A percentile compares a stretch with the other conserved stretches of the same genome.
These are phyloP conservation scores for Thysanoteuthis rhombus DNA, from an alignment of 2,888 invertebrate genomes.

Conservation along the genomic window DNA sequence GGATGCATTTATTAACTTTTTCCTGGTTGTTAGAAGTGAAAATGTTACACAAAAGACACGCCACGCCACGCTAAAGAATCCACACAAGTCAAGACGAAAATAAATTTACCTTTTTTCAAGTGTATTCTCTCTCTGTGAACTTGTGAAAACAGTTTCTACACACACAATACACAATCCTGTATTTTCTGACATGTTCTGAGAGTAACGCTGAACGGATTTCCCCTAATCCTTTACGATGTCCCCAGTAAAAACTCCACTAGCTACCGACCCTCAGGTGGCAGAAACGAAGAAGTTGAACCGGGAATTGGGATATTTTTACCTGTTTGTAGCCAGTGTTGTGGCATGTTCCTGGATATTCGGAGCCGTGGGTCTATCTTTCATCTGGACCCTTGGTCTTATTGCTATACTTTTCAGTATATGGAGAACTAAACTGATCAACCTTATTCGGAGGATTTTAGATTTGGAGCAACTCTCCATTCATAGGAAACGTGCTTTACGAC, in stretches of 20 bases:
- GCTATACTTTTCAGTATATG: slow-evolving; percentile 61
- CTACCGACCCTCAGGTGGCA: background rate
- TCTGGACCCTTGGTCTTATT: slow-evolving; percentile 62
- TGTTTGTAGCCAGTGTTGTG: slow-evolving; percentile 57
- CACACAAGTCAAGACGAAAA: background rate
- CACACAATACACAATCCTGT: background rate
- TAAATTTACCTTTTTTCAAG: background rate
- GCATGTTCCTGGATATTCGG: slow-evolving; percentile 60
- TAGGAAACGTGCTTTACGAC: slow-evolving; percentile 69
- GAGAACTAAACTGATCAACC: slow-evolving; percentile 57
- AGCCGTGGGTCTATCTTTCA: slow-evolving; percentile 55
- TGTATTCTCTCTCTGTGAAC: background rate
- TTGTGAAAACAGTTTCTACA: background rate
- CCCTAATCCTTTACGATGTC: background rate
- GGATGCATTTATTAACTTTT: background rate
- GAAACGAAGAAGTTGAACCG: background rate
- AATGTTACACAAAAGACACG: too few relatives aligned
- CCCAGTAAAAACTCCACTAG: background rate
- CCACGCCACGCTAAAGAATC: background rate
- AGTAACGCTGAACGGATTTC: too few relatives aligned
- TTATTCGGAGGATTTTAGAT: slow-evolving; percentile 57
- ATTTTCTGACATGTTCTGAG: background rate
- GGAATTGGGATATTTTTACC: slow-evolving; percentile 47
- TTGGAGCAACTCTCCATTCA: slow-evolving; percentile 66
- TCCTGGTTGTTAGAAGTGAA: background rate